A percentile compares a stretch with the other conserved stretches of the same genome.
These are phyloP conservation scores for Pandemis heparana DNA, from an alignment of 2,888 invertebrate species.

Conservation along the genomic window DNA sequence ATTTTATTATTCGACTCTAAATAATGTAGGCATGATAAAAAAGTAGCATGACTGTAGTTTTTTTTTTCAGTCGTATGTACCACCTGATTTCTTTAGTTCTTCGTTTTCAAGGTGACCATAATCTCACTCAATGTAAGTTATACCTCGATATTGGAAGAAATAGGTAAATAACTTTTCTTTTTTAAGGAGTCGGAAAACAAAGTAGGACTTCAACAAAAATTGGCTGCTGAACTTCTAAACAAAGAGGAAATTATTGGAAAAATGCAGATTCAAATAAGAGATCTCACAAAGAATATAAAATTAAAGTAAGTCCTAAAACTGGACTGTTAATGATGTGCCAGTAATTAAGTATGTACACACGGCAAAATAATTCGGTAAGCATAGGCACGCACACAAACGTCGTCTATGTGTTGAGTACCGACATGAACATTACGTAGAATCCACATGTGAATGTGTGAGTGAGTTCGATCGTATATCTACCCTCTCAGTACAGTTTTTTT, in stretches of 20 bases:
- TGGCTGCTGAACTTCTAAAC: conserved; percentile 77
- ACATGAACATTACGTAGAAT: too few species aligned
- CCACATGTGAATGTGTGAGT: too few species aligned
- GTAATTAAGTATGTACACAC: not conserved
- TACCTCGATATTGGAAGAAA: too few species aligned
- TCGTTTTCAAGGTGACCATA: conserved; percentile 56
- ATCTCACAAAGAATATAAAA: conserved; percentile 75
- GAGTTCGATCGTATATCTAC: too few species aligned
- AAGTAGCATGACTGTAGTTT: conserved; percentile 45
- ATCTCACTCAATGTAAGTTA: conserved; percentile 38
- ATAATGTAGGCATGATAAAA: not conserved
- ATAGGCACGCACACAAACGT: too few species aligned
- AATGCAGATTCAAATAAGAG: conserved; percentile 77
- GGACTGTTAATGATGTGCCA: not conserved
- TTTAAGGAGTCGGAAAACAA: conserved; percentile 77
- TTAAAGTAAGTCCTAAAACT: conserved; percentile 63
- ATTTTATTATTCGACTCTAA: not conserved
- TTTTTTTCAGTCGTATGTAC: conserved; percentile 72
- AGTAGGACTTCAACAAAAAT: conserved; percentile 77
- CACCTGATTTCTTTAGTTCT: conserved; percentile 61
- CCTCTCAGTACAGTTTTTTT: too few species aligned
- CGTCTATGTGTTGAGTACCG: too few species aligned
- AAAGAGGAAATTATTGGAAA: conserved; percentile 78
- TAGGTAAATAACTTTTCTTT: conserved; percentile 3
- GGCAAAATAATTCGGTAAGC: too few species aligned